Conservation (phyloP, 2,888 invertebrate genomes). For the Ophraella communa region DNA sequence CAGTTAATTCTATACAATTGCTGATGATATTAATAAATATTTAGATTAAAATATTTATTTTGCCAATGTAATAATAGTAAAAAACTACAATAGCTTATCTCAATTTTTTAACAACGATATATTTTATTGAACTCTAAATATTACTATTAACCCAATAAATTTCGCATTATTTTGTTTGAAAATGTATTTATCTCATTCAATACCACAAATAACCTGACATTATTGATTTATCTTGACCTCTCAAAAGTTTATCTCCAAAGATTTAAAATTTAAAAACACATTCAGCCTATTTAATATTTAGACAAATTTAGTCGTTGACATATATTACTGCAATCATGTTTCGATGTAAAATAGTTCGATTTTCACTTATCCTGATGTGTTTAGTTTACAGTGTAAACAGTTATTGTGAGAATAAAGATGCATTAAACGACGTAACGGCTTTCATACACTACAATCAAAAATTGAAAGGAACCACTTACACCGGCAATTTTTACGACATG, state of each 20-base stretch:
- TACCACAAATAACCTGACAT: neutral
- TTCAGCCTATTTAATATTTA: neutral
- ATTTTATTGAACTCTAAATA: too few relatives aligned
- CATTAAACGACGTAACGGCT: conserved; percentile 41
- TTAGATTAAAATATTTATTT: too few relatives aligned
- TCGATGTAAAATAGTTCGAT: neutral
- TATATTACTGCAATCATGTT: neutral
- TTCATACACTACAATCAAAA: conserved; percentile 29
- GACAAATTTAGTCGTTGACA: neutral
- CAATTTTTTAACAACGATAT: too few relatives aligned
- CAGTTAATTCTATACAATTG: too few relatives aligned
- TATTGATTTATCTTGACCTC: conserved; percentile 3
- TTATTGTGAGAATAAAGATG: conserved; percentile 40
- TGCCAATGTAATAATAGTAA: too few relatives aligned
- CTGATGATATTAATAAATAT: too few relatives aligned
- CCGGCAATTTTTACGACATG: conserved; percentile 36
- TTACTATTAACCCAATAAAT: too few relatives aligned
- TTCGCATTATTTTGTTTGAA: too few relatives aligned
- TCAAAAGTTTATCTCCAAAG: conserved; percentile 7
- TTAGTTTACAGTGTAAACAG: neutral
- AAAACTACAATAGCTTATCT: too few relatives aligned
- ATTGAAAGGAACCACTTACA: conserved; percentile 10
- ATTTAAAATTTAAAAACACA: neutral
- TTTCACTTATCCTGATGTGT: conserved; percentile 7
- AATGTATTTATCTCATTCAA: too few relatives aligned